Conservation (phyloP, 2,113 vertebrate genomes). For the Aleadryas rufinucha region DNA sequence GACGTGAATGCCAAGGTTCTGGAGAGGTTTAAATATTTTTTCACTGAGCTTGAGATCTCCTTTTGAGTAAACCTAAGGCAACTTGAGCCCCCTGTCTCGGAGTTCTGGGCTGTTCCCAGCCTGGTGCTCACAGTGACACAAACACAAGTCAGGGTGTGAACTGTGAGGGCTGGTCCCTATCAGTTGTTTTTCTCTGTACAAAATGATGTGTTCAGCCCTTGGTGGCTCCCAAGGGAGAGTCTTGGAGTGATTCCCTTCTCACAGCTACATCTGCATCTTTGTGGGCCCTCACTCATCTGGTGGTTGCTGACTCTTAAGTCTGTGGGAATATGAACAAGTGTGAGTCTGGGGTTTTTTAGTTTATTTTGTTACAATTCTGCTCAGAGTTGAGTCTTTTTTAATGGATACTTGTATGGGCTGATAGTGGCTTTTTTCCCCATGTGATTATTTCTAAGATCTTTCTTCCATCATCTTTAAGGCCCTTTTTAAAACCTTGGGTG, state of each 20-base stretch:
- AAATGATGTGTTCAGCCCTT: neutral
- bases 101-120: neutral
- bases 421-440: neutral
- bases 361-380: neutral
- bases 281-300: neutral
- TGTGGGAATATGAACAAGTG: neutral
- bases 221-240: neutral
- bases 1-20: neutral
- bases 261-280: neutral
- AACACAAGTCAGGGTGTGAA: neutral
- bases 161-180: neutral
- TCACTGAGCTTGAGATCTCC: neutral
- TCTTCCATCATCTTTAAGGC: neutral
- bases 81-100: neutral
- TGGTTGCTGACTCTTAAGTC: neutral
- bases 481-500: neutral
- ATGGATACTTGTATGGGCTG: neutral
- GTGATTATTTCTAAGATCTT: neutral
- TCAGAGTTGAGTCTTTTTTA: neutral
- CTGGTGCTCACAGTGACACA: neutral
- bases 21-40: neutral
- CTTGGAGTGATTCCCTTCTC: neutral
- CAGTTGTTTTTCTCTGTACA: neutral
- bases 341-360: neutral
- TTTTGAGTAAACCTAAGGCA: neutral